These are phyloP conservation scores for Melanotaenia nigrans DNA, from an alignment of 2,797 vertebrate genomes.

Conservation along the genomic window DNA sequence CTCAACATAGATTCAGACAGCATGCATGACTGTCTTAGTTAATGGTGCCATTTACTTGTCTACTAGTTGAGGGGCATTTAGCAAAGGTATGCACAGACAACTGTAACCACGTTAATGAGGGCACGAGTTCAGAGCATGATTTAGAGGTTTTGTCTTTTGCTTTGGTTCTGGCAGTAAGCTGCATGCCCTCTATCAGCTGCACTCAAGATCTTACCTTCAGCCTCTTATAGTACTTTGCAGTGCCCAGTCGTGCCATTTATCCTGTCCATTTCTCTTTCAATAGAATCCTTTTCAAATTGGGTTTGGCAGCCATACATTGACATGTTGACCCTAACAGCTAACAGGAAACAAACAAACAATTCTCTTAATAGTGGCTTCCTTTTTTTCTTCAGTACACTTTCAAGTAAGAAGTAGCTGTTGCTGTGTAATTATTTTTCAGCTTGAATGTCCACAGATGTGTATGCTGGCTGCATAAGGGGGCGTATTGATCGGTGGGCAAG, in stretches of 20 bases:
- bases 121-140: conserved; percentile 39
- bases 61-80: conserved; percentile 66
- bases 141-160: conserved; percentile 49
- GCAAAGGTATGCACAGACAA: conserved; percentile 56
- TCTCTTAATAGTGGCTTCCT: conserved; percentile 64
- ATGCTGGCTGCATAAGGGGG: conserved; percentile 66
- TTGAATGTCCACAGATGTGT: conserved; percentile 78
- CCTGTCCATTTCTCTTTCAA: conserved; percentile 59
- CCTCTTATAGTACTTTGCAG: conserved; percentile 33
- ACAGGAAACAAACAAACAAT: conserved; percentile 76
- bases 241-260: conserved; percentile 44
- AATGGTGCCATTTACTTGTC: conserved; percentile 79
- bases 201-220: conserved; percentile 44
- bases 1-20: conserved; percentile 55
- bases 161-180: conserved; percentile 37
- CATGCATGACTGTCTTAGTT: conserved; percentile 79
- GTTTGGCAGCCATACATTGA: conserved; percentile 61
- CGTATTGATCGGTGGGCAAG: conserved; percentile 79
- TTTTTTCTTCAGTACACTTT: conserved; percentile 59
- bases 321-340: conserved; percentile 74
- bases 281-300: conserved; percentile 69
- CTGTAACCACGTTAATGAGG: conserved; percentile 55
- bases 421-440: conserved; percentile 84
- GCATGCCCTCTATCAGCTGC: conserved; percentile 29
- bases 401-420: conserved; percentile 75